Evolutionary conservation across 2,797 vertebrate genomes (phyloP), one percentile per base, ranked within the genome.

Genomic region (Sebastes reedi): DNA sequence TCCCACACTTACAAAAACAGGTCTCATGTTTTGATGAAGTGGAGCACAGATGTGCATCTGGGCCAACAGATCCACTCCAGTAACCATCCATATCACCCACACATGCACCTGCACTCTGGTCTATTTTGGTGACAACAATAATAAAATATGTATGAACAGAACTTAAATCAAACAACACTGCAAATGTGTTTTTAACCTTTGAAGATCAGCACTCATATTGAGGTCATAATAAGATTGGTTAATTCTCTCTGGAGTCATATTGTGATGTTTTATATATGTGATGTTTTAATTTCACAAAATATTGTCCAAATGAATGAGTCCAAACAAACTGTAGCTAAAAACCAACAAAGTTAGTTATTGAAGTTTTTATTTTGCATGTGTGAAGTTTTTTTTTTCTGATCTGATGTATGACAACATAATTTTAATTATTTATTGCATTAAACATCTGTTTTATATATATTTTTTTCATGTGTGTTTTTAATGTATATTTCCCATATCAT

Each of bases 21-120:
- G 24, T 5, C 20, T 71, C 5, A 6, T 80, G 75, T 79, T 90
- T 77, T 75, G 50, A 54, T 64, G 18, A 85, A 81, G 65, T 59
- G 46, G 77, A 67, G 71, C 82, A 87, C 85, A 88, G 80, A 72
- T 89, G 87, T 84, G 66, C 7, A 84, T 85, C 55, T 58, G 66
- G 32, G 82, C 12, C 82, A 72, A 54, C 56, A 42, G 82, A 86
- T 86, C 2, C 80, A 75, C 89, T 82, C 42, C 75, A 83, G 79
- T 77, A 84, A 85, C 61, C 82, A 72, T 59, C 60, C 67, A 58
- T 42, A 54, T 75, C 77, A 36, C 34, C 8, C 25, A 16, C 3
- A 54, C 52, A 32, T 62, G 69, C 89, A 88, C 81, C 86, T 92
- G 91, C 82, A 73, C 46, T 20, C 39, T 32, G 25, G 36, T 39